phyloP scores from a whole-genome alignment of 2,797 vertebrate species.

The Tokudaia muenninki region DNA sequence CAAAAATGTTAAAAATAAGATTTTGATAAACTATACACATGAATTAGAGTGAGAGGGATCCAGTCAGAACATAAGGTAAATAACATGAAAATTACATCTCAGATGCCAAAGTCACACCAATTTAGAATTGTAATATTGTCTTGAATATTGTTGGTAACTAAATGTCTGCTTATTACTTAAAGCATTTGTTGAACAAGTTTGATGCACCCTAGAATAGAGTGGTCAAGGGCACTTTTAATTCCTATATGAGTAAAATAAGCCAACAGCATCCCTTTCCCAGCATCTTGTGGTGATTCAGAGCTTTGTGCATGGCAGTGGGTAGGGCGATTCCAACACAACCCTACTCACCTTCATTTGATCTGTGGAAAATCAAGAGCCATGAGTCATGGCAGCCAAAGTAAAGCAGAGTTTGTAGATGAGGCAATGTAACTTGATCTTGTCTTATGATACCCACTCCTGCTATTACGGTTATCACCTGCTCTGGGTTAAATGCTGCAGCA shows the following conservation, averaged over 20 bases:
- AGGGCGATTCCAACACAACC: background rate
- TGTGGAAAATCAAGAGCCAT: slow-evolving; percentile 59
- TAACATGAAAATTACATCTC: background rate
- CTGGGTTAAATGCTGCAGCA: slow-evolving; percentile 71
- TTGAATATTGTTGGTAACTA: slow-evolving; percentile 10
- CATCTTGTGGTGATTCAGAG: background rate
- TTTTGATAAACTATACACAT: background rate
- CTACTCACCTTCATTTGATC: slow-evolving; percentile 10
- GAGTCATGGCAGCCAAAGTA: background rate
- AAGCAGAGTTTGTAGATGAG: slow-evolving; percentile 35
- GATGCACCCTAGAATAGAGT: background rate
- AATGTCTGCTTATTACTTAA: background rate
- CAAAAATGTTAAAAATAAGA: background rate
- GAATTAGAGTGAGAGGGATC: background rate
- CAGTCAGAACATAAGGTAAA: background rate
- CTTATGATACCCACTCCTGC: slow-evolving; percentile 54
- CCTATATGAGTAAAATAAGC: background rate
- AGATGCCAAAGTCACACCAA: background rate
- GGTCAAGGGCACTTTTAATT: background rate
- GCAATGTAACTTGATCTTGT: slow-evolving; percentile 43
- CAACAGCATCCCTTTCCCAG: background rate
- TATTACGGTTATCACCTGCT: slow-evolving; percentile 39
- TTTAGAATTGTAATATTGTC: slow-evolving; percentile 13
- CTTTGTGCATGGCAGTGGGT: background rate
- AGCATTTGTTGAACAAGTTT: slow-evolving; percentile 39